Evolutionary conservation across 2,888 invertebrate genomes (phyloP).

Genomic region (Galerucella calmariensis): DNA sequence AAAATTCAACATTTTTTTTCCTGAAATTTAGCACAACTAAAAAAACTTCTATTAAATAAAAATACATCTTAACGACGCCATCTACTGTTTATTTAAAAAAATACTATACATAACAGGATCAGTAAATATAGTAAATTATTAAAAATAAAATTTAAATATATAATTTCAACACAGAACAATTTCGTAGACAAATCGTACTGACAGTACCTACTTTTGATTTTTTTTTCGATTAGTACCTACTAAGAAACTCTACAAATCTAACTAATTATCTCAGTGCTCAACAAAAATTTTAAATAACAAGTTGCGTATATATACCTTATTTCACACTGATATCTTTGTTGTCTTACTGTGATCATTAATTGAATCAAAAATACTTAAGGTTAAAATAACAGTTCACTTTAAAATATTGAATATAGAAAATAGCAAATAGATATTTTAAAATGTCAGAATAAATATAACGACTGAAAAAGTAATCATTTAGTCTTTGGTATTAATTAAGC

Average conservation of each 20-base stretch:
- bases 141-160: background rate
- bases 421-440: too few relatives aligned
- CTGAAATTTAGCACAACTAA: background rate
- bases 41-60: background rate
- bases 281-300: background rate
- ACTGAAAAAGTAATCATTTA: too few relatives aligned
- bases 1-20: background rate
- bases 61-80: background rate
- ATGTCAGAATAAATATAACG: too few relatives aligned
- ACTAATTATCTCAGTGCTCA: background rate
- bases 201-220: background rate
- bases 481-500: too few relatives aligned
- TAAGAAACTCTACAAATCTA: background rate
- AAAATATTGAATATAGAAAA: too few relatives aligned
- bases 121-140: constrained; percentile 4
- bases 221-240: background rate
- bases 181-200: background rate
- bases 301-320: background rate
- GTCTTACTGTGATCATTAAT: background rate
- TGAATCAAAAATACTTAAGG: background rate
- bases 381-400: too few relatives aligned
- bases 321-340: background rate
- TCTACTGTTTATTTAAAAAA: background rate
- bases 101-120: background rate
- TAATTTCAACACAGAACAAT: background rate